A percentile compares a stretch with the other conserved stretches of the same genome.
phyloP scores from a whole-genome alignment of 1,140 invertebrate species.

The Eumaeus atala region DNA sequence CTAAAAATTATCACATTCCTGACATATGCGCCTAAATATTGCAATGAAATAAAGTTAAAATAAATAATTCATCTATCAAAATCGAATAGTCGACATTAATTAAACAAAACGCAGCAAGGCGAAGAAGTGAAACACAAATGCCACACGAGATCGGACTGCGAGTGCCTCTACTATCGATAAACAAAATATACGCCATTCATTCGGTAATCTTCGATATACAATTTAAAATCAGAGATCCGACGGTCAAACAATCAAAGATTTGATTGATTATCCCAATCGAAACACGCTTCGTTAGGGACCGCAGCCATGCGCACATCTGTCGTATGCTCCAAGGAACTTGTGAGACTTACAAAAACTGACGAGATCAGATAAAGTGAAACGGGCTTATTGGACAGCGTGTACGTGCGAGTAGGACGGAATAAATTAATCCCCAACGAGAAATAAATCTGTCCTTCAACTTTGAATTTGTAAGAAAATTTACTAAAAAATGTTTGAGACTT shows the following conservation, averaged over 20 bases:
- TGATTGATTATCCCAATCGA: conserved; percentile 69
- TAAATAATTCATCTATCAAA: too few relatives aligned
- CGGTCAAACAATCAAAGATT: conserved; percentile 64
- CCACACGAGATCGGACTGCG: neutral
- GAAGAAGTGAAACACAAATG: too few relatives aligned
- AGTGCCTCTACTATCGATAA: conserved; percentile 1
- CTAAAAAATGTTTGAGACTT: neutral
- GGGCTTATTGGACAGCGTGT: conserved; percentile 26
- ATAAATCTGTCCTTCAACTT: conserved; percentile 44
- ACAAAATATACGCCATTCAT: conserved; percentile 9
- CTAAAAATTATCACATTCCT: too few relatives aligned
- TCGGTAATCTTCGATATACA: conserved; percentile 25
- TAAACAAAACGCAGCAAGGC: too few relatives aligned
- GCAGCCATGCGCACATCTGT: conserved; percentile 68
- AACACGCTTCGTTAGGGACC: conserved; percentile 64
- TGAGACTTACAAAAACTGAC: conserved; percentile 67
- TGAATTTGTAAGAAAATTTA: conserved; percentile 45
- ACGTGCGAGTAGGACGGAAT: conserved; percentile 37
- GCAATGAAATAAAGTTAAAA: too few relatives aligned
- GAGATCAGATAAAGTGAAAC: conserved; percentile 41
- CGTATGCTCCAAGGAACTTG: conserved; percentile 61
- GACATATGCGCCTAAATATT: too few relatives aligned
- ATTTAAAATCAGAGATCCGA: conserved; percentile 41
- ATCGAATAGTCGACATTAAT: too few relatives aligned
- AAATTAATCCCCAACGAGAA: conserved; percentile 45